Evolutionary conservation across 2,797 vertebrate species (phyloP).

Genomic region (Buceros bicornis): DNA sequence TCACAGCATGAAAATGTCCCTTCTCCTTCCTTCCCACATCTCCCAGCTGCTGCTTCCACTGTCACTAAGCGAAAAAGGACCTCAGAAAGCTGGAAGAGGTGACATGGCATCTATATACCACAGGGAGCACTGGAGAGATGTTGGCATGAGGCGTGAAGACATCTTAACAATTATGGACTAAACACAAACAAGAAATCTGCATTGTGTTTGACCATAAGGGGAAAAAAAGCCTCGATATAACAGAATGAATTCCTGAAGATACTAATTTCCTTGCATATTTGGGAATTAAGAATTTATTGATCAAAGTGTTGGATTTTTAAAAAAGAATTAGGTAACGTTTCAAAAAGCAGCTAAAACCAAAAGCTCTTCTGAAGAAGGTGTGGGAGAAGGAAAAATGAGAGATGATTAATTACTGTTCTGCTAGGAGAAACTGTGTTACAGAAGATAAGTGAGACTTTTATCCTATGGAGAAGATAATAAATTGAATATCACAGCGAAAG

Average conservation of each 20-base stretch:
- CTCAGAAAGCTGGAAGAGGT: neutral
- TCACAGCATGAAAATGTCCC: neutral
- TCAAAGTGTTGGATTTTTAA: neutral
- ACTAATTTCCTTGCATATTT: neutral
- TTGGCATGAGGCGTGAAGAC: neutral
- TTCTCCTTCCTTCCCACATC: neutral
- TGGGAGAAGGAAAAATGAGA: neutral
- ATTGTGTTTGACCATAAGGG: neutral
- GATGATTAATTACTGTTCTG: neutral
- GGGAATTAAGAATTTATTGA: neutral
- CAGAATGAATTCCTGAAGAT: neutral
- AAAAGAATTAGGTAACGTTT: neutral
- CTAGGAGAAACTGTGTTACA: neutral
- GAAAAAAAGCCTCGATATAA: neutral
- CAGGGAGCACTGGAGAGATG: neutral
- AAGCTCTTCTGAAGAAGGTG: neutral
- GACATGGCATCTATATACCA: neutral
- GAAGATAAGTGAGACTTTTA: constrained; percentile 26
- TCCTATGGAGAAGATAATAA: constrained; percentile 19
- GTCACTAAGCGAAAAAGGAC: neutral
- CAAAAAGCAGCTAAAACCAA: neutral
- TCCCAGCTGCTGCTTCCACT: neutral
- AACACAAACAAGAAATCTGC: neutral
- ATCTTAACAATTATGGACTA: neutral
- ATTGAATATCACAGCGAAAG: neutral